Percentiles rank a stretch among this genome's conserved stretches.
These are phyloP conservation scores for Hirtodrosophila histrioides DNA, from an alignment of 2,888 invertebrate species.

Conservation along the genomic window DNA sequence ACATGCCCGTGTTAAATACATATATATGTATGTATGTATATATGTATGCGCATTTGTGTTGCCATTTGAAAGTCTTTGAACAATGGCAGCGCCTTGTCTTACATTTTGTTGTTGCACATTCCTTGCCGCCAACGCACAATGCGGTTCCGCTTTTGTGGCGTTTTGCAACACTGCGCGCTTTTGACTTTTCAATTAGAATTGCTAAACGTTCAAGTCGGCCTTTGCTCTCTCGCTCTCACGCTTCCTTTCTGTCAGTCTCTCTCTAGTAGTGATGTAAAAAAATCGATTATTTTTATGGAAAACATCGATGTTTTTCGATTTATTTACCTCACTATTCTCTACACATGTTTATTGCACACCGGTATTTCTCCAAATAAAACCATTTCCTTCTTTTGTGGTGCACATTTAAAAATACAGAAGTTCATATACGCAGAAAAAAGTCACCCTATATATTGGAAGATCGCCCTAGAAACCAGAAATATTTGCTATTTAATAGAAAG, in stretches of 20 bases:
- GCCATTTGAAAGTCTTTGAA: conserved; percentile 49
- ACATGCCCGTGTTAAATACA: neutral
- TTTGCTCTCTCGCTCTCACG: conserved; percentile 11
- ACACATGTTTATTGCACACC: too few species aligned
- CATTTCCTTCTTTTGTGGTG: too few species aligned
- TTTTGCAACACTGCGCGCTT: conserved; percentile 60
- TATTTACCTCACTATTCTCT: too few species aligned
- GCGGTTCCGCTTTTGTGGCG: conserved; percentile 11
- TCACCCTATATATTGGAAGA: too few species aligned
- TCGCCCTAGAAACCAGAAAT: too few species aligned
- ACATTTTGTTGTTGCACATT: conserved; percentile 46
- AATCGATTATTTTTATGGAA: too few species aligned
- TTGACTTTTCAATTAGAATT: conserved; percentile 65
- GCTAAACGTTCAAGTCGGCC: conserved; percentile 37
- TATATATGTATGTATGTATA: conserved; percentile 9
- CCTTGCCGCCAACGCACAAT: conserved; percentile 44
- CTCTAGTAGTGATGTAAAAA: too few species aligned
- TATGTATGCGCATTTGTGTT: conserved; percentile 17
- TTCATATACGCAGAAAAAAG: too few species aligned
- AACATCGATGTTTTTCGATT: too few species aligned
- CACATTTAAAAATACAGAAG: too few species aligned
- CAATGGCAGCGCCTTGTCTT: conserved; percentile 65
- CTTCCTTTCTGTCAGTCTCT: neutral
- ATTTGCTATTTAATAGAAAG: too few species aligned
- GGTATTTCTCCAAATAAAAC: too few species aligned